These are phyloP conservation scores for Neofelis nebulosa DNA, from an alignment of 2,113 vertebrate species.

Conservation along the genomic window DNA sequence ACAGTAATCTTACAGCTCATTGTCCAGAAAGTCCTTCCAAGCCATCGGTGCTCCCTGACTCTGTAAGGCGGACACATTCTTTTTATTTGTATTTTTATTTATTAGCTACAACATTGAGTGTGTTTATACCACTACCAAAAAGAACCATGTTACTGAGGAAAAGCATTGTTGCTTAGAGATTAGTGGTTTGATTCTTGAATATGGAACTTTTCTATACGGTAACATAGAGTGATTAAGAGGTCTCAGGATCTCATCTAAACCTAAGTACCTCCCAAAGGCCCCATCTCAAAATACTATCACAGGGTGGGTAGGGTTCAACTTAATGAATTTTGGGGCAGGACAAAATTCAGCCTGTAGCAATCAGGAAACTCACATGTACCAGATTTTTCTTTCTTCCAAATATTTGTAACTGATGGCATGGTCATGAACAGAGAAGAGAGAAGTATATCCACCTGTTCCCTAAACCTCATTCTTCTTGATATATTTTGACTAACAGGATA, in stretches of 20 bases:
- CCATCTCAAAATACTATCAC: neutral
- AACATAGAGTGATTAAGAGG: neutral
- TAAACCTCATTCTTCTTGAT: neutral
- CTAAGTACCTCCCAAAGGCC: neutral
- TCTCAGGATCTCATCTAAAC: neutral
- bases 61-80: neutral
- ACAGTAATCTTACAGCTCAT: neutral
- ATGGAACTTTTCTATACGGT: neutral
- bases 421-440: neutral
- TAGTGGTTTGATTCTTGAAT: neutral
- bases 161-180: neutral
- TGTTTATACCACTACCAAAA: neutral
- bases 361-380: neutral
- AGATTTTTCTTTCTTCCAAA: constrained; percentile 28
- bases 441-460: neutral
- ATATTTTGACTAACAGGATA: neutral
- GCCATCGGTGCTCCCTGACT: neutral
- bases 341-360: neutral
- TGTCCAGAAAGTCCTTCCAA: neutral
- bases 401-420: neutral
- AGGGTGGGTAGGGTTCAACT: neutral
- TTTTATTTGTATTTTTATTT: neutral
- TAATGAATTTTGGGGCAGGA: neutral
- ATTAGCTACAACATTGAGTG: neutral
- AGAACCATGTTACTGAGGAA: neutral